Base-by-base conservation (phyloP, 2,797 vertebrate genomes). In the Sitta carolinensis region DNA sequence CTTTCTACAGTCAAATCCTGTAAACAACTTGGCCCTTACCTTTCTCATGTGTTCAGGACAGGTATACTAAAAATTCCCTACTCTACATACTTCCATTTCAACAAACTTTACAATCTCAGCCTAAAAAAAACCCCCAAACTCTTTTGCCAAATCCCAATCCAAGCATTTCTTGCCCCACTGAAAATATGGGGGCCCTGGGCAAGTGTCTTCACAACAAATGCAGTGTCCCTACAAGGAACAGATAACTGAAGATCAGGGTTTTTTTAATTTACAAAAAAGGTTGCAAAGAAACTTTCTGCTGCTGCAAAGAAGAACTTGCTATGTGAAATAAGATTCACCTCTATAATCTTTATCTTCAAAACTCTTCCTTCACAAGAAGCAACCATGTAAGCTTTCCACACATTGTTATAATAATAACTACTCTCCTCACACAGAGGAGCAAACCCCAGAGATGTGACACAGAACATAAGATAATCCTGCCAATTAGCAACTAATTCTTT, bases 231-330 rank as follows among this genome's bases (percentile, higher is more conserved):
- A 27, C 13, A 13, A 75, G 17, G 16, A 72, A 83, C 2, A 34
- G 38, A 1, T 18, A 80, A 52, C 34, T 52, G 16, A 76, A 43
- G 5, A 27, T 18, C 3, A 3, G 12, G 27, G 1, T 2, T 1
- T 15, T 14, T 26, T 75, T 40, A 12, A 58, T 38, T 84, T 8
- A 62, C 13, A 48, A 40, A 58, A 62, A 42, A 13, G 10, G 3
- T 9, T 34, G 14, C 32, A 68, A 75, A 68, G 36, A 13, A 84
- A 61, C 13, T 21, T 61, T 5, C 9, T 64, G 16, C 18, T 78
- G 9, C 47, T 82, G 26, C 6, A 1, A 67, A 81, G 38, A 79
- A 27, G 38, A 79, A 27, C 6, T 43, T 62, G 26, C 25, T 58
- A 2, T 5, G 2, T 50, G 22, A 66, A 51, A 11, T 10, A 17